phyloP scores from a whole-genome alignment of 2,797 vertebrate species.

The Sylvia borin region DNA sequence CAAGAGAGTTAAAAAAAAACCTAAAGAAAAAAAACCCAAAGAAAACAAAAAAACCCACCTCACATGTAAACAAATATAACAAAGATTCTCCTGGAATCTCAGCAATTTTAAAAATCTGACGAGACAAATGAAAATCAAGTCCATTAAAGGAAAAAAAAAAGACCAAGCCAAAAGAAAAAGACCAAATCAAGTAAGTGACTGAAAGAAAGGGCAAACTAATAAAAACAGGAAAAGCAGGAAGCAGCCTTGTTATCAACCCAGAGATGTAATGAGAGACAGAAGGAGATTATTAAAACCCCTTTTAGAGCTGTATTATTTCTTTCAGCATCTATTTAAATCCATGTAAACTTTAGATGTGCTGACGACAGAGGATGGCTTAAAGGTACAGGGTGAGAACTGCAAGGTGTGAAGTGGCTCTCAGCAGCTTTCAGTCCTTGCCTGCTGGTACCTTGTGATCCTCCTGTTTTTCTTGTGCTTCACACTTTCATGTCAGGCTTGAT shows the following conservation, averaged over 20 bases:
- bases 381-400: not conserved
- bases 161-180: not conserved
- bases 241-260: constrained; percentile 28
- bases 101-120: not conserved
- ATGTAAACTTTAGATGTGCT: not conserved
- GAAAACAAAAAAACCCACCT: not conserved
- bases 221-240: constrained; percentile 41
- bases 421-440: not conserved
- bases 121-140: not conserved
- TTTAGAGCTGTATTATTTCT: constrained; percentile 4
- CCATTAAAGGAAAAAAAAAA: not conserved
- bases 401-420: not conserved
- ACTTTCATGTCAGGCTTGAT: not conserved
- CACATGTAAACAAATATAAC: not conserved
- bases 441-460: not conserved
- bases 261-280: constrained; percentile 36
- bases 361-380: not conserved
- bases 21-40: not conserved
- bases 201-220: not conserved
- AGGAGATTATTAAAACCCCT: constrained; percentile 18
- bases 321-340: not conserved
- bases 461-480: not conserved
- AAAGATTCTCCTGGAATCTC: not conserved
- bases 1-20: not conserved
- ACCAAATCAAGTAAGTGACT: not conserved